phyloP scores from a whole-genome alignment of 2,888 invertebrate species.

The Cinara cedri region DNA sequence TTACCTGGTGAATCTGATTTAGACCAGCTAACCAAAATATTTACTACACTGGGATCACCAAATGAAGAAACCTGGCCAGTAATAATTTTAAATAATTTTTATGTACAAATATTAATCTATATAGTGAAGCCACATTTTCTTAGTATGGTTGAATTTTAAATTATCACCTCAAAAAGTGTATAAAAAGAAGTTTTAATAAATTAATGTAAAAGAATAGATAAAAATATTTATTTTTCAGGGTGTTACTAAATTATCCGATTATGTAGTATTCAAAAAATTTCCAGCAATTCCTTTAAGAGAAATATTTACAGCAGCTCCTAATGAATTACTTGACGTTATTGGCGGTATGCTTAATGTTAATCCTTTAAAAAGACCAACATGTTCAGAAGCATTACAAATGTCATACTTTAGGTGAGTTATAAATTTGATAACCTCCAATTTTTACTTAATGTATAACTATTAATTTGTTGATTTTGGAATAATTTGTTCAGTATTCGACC shows the following conservation, averaged over 20 bases:
- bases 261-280: constrained; percentile 87
- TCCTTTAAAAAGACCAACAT: constrained; percentile 81
- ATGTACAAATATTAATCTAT: neutral
- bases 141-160: no score
- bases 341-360: constrained; percentile 79
- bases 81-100: constrained; percentile 16
- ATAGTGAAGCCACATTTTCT: neutral
- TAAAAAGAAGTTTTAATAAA: no score
- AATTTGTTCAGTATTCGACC: constrained; percentile 75
- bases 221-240: constrained; percentile 64
- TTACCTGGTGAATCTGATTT: constrained; percentile 96
- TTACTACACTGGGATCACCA: constrained; percentile 88
- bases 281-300: constrained; percentile 83
- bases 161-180: no score
- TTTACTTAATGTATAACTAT: neutral
- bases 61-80: constrained; percentile 89
- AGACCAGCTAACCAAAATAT: constrained; percentile 94
- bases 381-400: constrained; percentile 85
- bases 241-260: constrained; percentile 82
- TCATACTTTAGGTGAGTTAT: constrained; percentile 75
- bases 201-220: neutral
- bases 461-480: neutral
- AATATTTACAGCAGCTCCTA: constrained; percentile 94
- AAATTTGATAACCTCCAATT: neutral
- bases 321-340: constrained; percentile 85